Base-by-base conservation (phyloP, 2,797 vertebrate genomes). In the Propithecus deckenii region DNA sequence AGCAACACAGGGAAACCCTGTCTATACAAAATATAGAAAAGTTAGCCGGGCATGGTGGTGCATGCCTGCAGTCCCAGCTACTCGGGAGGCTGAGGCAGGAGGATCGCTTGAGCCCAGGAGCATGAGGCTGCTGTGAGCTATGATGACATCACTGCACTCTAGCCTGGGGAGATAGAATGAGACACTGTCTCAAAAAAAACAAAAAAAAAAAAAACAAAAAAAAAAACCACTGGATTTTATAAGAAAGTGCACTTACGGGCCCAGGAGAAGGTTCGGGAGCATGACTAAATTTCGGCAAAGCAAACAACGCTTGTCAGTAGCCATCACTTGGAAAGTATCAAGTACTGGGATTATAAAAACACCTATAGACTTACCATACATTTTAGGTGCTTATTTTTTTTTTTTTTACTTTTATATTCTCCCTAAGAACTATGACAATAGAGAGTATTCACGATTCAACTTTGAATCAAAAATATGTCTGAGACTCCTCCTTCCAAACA, bases 191-290 rank as follows among this genome's bases (percentile, higher is more conserved):
- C 63, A 65, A 65, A 30, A 15, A 32, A 13, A 32, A 63, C 22
- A 3, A 55, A 55, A 14, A 28, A 61, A 23, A 57, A 1, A 25
- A 30, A 28, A 28, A n/a, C n/a, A 30, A 13, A 30, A 14, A 30
- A 2, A 5, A 65, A 50, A 25, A 41, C 7, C 6, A 11, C 59
- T n/a, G 69, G 43, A 48, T 5, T 67, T 55, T 43, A 13, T 35
- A 71, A 79, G 52, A 30, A 23, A 41, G 17, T 38, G 17, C 0
- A 4, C 2, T 17, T 28, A 35, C 23, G 0, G 7, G 30, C 12
- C 43, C 7, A 35, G 10, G 35, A n/a, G 7, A 28, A 46, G 48
- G 30, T 28, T 30, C 5, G 2, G 2, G 71, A 30, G 7, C 57
- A 32, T 28, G 15, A 25, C 52, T 18, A 61, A 18, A 35, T 41